A percentile compares a stretch with the other conserved stretches of the same genome.
Conservation (phyloP, 2,113 vertebrate genomes). For the Piprites chloris region DNA sequence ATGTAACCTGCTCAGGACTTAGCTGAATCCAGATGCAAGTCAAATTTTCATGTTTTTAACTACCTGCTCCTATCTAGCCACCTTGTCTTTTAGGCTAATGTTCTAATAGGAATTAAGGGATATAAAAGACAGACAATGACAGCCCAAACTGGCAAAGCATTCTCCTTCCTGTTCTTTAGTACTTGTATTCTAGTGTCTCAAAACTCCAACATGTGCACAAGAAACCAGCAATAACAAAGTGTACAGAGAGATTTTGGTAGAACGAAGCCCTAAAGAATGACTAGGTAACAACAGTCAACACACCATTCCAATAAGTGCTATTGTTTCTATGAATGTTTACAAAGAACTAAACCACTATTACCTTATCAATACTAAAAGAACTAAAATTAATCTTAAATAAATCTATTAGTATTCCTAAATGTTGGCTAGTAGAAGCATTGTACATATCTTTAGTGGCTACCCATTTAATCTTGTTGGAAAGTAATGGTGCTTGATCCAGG, state of each 20-base stretch:
- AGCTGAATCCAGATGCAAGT: not conserved
- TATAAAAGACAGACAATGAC: not conserved
- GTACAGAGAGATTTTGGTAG: not conserved
- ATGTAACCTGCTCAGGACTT: not conserved
- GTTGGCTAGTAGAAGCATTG: not conserved
- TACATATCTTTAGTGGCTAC: not conserved
- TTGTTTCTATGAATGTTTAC: not conserved
- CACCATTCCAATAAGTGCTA: not conserved
- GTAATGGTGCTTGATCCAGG: not conserved
- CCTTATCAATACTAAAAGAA: not conserved
- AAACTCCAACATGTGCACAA: not conserved
- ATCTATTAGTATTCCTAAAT: not conserved
- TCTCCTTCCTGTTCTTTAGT: not conserved
- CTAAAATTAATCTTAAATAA: not conserved
- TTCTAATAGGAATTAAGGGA: not conserved
- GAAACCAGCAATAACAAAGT: not conserved
- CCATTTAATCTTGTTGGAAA: not conserved
- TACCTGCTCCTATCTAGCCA: not conserved
- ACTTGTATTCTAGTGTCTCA: not conserved
- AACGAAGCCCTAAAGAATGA: not conserved
- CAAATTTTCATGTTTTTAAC: not conserved
- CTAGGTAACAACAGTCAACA: not conserved
- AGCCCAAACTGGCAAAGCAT: not conserved
- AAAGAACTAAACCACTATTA: not conserved
- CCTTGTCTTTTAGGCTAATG: not conserved